phyloP scores from a whole-genome alignment of 2,888 invertebrate species.

The Caenorhabditis plicata region DNA sequence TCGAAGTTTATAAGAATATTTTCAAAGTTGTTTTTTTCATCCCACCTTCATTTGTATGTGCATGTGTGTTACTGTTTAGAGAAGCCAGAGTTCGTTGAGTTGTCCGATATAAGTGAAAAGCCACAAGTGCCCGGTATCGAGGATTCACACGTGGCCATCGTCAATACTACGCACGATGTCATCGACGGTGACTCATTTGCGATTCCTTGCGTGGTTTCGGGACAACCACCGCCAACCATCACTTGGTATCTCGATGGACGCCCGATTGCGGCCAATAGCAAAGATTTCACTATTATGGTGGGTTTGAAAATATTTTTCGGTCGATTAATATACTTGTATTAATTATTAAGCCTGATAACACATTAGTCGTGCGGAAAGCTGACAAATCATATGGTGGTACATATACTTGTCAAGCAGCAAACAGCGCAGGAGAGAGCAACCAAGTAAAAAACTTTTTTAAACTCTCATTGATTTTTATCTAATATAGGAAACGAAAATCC shows the following conservation, averaged over 20 bases:
- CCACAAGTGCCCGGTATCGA: slow-evolving; percentile 21
- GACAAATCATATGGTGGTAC: slow-evolving; percentile 65
- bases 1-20: slow-evolving; percentile 10
- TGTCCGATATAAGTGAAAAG: slow-evolving; percentile 12
- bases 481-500: slow-evolving; percentile 26
- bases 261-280: slow-evolving; percentile 45
- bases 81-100: slow-evolving; percentile 51
- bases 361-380: slow-evolving; percentile 50
- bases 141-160: slow-evolving; percentile 13
- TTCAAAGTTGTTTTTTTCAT: slow-evolving; percentile 2
- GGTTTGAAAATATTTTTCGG: background rate
- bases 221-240: slow-evolving; percentile 67
- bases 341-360: slow-evolving; percentile 51
- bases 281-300: slow-evolving; percentile 52
- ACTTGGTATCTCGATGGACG: slow-evolving; percentile 68
- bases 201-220: slow-evolving; percentile 43
- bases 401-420: slow-evolving; percentile 73
- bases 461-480: background rate
- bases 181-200: slow-evolving; percentile 29
- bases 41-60: slow-evolving; percentile 26
- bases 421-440: slow-evolving; percentile 71
- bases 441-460: slow-evolving; percentile 7
- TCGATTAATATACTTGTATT: background rate
- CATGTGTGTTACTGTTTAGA: slow-evolving; percentile 47
- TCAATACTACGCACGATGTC: slow-evolving; percentile 27